Base-by-base conservation (phyloP, 2,797 vertebrate species). In the Anniella stebbinsi region DNA sequence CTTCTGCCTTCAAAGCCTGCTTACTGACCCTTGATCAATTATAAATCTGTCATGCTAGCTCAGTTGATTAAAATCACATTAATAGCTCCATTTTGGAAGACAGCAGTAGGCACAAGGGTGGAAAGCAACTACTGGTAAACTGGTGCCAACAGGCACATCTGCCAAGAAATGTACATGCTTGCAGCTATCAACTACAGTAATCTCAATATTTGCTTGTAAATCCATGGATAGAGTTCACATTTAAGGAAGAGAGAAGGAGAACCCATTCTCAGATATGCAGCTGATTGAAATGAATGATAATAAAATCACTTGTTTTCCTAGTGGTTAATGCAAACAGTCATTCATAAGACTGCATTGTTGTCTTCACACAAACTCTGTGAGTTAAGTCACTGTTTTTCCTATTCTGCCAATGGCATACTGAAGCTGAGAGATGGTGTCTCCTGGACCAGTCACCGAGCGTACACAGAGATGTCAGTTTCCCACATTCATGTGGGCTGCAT, bases 1-100 rank as follows among this genome's bases (percentile, higher is more conserved):
- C 48, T 89, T 93, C 89, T 92, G 41, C 54, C 60, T 93, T 92
- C 84, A 91, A 92, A 90, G 69, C 8, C 86, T 70, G 93, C 92
- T 93, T 93, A 92, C 57, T 89, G 89, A 93, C 89, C 88, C 94
- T 90, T 93, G 94, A 94, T 93, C 92, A 94, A 88, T 93, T 94
- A 91, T 82, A 95, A 93, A 95, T 85, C 84, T 92, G 88, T 87
- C 82, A 41, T 48, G 84, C 30, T 86, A 92, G 73, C 25, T 88
- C 75, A 88, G 76, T 87, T 94, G 86, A 94, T 94, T 93, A 94
- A 94, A 94, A 93, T 87, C 60, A 93, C 25, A 94, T 86, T 94
- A 94, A 94, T 80, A 91, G 87, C 51, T 95, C 88, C 92, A 93
- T 93, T 94, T 78, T 86, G 76, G 80, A 94, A 95, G 75, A 90